Evolutionary conservation across 2,797 vertebrate genomes (phyloP).

Genomic region (Chrosomus eos): DNA sequence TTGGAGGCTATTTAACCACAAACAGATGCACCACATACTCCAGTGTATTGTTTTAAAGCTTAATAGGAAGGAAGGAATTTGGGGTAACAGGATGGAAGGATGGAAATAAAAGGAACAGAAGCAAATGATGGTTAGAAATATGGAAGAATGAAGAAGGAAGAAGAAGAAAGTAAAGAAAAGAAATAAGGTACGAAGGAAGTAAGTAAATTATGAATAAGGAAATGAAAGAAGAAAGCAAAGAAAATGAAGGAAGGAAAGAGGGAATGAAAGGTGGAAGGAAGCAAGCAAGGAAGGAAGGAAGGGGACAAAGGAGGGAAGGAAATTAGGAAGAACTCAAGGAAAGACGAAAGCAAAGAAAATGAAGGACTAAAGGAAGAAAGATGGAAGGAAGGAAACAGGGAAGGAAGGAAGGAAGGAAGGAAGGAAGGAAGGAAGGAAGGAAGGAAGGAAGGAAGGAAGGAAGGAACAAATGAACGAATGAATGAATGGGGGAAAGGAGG

Average conservation of each 20-base stretch:
- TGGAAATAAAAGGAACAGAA: neutral
- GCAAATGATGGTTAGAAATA: neutral
- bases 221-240: neutral
- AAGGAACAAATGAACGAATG: too few species aligned
- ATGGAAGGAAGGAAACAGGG: neutral
- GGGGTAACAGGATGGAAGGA: too few species aligned
- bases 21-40: slow-evolving; percentile 13
- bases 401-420: neutral
- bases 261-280: neutral
- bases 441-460: neutral
- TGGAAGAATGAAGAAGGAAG: neutral
- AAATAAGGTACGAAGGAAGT: neutral
- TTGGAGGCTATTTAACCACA: slow-evolving; percentile 27
- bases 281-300: neutral
- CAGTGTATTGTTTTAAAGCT: neutral
- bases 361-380: too few species aligned
- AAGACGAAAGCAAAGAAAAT: neutral
- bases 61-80: neutral
- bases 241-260: neutral
- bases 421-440: neutral
- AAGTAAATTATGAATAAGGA: neutral
- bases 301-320: too few species aligned
- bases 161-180: neutral
- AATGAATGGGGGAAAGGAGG: too few species aligned
- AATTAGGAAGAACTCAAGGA: neutral